Base-by-base conservation (phyloP, 2,888 invertebrate genomes). In the Nipponacmea schrenckii region DNA sequence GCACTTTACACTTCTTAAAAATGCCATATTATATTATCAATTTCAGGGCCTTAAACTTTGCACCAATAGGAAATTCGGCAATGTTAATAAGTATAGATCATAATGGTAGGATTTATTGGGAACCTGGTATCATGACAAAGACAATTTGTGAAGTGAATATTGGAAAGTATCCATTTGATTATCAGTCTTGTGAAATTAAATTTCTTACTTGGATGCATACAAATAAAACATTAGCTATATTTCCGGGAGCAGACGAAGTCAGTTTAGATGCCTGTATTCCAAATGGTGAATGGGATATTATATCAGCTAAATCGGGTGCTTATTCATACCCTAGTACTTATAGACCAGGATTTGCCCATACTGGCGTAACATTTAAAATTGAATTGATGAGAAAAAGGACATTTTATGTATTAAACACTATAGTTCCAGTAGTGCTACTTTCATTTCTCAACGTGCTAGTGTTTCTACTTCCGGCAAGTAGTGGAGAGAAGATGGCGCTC, bases 191-290 rank as follows among this genome's bases (percentile, higher is more conserved):
- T 76, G 78, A 80, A 63, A 80, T 82, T 63, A 74, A 80, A 67
- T 79, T 82, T 68, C 76, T 82, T 68, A 81, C 81, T 3, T 82
- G 81, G 81, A 81, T 81, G 81, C 79, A 80, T 68, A 80, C 81
- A 27, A 82, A 82, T 74, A 78, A 76, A 64, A 81, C 79, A 1
- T 71, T 82, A 64, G 76, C 78, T 44, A 79, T 82, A 2, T 67
- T 71, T 7, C 76, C 76, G 5, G 77, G 75, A n/a, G 65, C 71
- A 0, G 70, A 73, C 17, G 2, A 68, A 3, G 75, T 78, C 46
- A 72, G 72, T 27, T 70, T 78, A 12, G 76, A 78, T 44, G 76
- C 78, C 56, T 73, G 73, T 45, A 78, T 78, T n/a, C 77, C 78
- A 2, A 81, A 81, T 70, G 81, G 81, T 12, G 81, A 81, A 70